Base-by-base conservation (phyloP, 2,113 vertebrate genomes). In the Ciconia stormi region DNA sequence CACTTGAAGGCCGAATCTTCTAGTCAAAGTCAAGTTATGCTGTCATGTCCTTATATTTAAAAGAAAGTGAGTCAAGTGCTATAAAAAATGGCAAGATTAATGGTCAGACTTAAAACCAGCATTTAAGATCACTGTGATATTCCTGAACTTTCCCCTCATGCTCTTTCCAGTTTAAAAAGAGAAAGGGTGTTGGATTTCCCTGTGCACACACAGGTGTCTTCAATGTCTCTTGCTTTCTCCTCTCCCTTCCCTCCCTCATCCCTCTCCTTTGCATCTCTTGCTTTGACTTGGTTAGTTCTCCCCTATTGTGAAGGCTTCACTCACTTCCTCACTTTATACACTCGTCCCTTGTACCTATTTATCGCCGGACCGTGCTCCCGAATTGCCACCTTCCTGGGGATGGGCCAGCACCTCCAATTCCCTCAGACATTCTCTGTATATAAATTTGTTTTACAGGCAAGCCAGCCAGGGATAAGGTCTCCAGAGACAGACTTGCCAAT, bases 281-380 rank as follows among this genome's bases (percentile, higher is more conserved):
- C 32, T n/a, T 32, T 30, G 47, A 17, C n/a, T 76, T 1, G 0
- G 4, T 58, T 13, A 13, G 3, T 38, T 30, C 62, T 86, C 9
- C 40, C 46, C 26, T 10, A 4, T 20, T 2, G 1, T 0, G 0
- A 67, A 59, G 58, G 10, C 49, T 67, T 44, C 0, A 0, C 30
- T 26, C 26, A 13, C 47, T 47, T 80, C 53, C 53, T n/a, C 11
- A 6, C 53, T 72, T 55, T 1, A 19, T 13, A 27, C 73, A 55
- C 47, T 27, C 6, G 0, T 46, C 47, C 59, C 26, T 32, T 3
- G 1, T 20, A 21, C 25, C 36, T 23, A 1, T 36, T 87, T 34
- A 27, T 17, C 40, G 44, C 61, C 7, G 20, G 23, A 10, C 38
- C 0, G 0, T 6, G 52, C 30, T 42, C 26, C 40, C 36, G 32